Evolutionary conservation across 2,113 vertebrate species (phyloP), one percentile per base, ranked within the genome.

Genomic region (Aleadryas rufinucha): DNA sequence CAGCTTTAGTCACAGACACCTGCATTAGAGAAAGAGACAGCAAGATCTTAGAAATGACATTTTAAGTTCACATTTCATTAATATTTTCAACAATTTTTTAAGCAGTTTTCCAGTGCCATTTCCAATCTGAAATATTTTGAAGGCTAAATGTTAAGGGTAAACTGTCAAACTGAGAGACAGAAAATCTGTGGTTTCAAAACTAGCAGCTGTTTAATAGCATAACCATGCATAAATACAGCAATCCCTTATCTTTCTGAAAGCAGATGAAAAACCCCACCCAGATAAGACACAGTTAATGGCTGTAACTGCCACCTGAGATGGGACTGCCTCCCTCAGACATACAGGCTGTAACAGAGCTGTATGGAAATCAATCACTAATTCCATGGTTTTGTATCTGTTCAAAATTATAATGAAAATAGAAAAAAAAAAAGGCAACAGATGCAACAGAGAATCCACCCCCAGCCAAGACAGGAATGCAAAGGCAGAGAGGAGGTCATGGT

Each of bases 1-100:
- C 98, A 27, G 98, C 97, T 86, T 98, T 98, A 37, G 98, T 98
- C 42, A 99, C 98, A 54, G 98, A 98, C 63, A 99, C 98, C 99
- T 99, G 97, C 45, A 92, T 75, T 33, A 28, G 76, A 92, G 47
- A 96, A 85, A 96, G 50, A 97, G 27, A 89, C 6, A 28, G 90
- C 28, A 66, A 54, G 37, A 87, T 80, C 49, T 92, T 47, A 94
- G 83, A 90, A 89, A 52, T 33, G 9, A 88, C 66, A 91, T 71
- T 89, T 89, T 83, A 64, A 84, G 69, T 76, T 91, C 90, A 87
- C 35, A 49, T 89, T 92, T 92, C 70, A 96, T 90, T 96, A 95
- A 77, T 75, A 85, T 39, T 89, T 89, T 87, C 66, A 76, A 87
- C 42, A 45, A 57, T 18, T 91, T 75, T 83, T 88, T 5, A 70